Evolutionary conservation across 2,888 invertebrate species (phyloP).

Genomic region (Stenolophus ochropezus): DNA sequence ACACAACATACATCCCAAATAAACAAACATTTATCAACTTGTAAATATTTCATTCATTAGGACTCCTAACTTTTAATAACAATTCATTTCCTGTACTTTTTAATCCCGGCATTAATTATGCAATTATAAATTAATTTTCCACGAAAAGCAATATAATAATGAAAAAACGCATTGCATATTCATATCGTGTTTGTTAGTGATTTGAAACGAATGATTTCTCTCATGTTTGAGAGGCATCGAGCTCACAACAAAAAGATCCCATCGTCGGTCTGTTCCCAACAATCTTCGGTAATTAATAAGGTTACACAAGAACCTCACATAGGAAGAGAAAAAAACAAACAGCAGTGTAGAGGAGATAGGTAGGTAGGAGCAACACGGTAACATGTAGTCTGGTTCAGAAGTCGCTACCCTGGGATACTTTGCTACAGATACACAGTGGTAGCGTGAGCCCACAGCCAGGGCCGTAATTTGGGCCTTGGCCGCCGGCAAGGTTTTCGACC

Average conservation of each 20-base stretch:
- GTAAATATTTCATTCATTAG: neutral
- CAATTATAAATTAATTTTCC: constrained; percentile 25
- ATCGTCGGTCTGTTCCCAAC: constrained; percentile 41
- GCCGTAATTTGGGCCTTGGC: constrained; percentile 36
- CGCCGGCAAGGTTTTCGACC: constrained; percentile 39
- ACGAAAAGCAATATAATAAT: constrained; percentile 29
- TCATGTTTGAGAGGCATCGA: constrained; percentile 17
- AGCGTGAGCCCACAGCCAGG: constrained; percentile 36
- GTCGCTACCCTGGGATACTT: constrained; percentile 4
- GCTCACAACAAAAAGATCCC: constrained; percentile 37
- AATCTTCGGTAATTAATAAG: constrained; percentile 55
- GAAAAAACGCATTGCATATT: constrained; percentile 16
- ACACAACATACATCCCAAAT: neutral
- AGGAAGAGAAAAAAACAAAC: constrained; percentile 45
- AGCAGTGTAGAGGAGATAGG: constrained; percentile 26
- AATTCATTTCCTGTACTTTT: constrained; percentile 1
- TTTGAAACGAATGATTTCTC: constrained; percentile 35
- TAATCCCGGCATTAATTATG: neutral
- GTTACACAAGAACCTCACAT: constrained; percentile 51
- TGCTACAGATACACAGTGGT: constrained; percentile 25
- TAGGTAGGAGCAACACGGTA: constrained; percentile 37
- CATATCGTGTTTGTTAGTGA: constrained; percentile 39
- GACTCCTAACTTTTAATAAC: too few relatives aligned
- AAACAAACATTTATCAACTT: neutral
- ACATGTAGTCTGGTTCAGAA: constrained; percentile 44